Evolutionary conservation across 2,888 invertebrate genomes (phyloP).

Genomic region (Holacanthella duospinosa): DNA sequence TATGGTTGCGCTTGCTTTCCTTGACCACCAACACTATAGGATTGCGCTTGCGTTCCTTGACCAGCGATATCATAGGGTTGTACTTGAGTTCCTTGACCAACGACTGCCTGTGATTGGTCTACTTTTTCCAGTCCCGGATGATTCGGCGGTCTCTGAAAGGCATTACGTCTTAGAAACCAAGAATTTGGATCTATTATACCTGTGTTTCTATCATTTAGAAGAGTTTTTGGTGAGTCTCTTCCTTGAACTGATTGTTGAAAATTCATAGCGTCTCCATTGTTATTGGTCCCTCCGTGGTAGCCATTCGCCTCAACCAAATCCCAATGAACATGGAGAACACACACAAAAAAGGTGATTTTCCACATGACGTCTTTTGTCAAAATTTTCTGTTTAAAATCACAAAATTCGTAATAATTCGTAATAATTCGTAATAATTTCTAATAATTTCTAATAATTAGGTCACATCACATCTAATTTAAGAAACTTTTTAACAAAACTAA

Average conservation of each 20-base stretch:
- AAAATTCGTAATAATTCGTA: too few species aligned
- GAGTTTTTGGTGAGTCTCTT: neutral
- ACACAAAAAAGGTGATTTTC: neutral
- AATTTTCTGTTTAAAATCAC: too few species aligned
- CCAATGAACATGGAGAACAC: neutral
- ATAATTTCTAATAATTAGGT: too few species aligned
- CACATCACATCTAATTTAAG: too few species aligned
- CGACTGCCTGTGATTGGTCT: neutral
- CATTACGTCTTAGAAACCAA: conserved; percentile 30
- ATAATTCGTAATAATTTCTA: too few species aligned
- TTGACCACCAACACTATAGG: neutral
- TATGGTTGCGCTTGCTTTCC: neutral
- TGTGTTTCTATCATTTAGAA: neutral
- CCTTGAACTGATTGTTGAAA: neutral
- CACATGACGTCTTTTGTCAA: too few species aligned
- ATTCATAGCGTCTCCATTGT: neutral
- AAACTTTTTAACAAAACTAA: too few species aligned
- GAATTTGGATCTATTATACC: conserved; percentile 17
- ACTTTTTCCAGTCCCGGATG: conserved; percentile 33
- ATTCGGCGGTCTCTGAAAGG: conserved; percentile 33
- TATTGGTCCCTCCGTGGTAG: neutral
- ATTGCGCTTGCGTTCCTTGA: neutral
- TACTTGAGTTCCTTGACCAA: neutral
- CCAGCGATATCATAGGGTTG: neutral
- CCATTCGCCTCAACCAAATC: neutral